Percentiles rank a stretch among this genome's conserved stretches.
Conservation (phyloP, 1,140 invertebrate species). For the Macrosteles quadrilineatus region DNA sequence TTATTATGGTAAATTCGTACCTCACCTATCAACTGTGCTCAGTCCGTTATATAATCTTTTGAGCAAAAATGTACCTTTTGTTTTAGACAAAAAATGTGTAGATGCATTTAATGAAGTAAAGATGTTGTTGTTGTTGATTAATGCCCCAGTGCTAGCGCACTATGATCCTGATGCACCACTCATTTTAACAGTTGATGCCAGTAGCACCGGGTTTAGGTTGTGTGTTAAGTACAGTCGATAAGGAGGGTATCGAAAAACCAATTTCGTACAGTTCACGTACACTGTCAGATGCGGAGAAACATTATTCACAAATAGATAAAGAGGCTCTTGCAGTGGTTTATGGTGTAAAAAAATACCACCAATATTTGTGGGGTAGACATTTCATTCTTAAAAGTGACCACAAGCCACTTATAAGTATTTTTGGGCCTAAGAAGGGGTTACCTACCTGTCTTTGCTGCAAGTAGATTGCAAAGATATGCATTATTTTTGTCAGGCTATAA, state of each 20-base stretch:
- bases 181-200: conserved; percentile 52
- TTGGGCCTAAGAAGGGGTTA: conserved; percentile 44
- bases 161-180: conserved; percentile 53
- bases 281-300: conserved; percentile 51
- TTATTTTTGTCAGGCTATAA: no score
- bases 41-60: conserved; percentile 45
- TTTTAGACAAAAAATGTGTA: conserved; percentile 36
- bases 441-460: conserved; percentile 46
- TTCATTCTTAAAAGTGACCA: no score
- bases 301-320: conserved; percentile 57
- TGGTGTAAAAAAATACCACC: conserved; percentile 55
- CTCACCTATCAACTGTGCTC: conserved; percentile 39
- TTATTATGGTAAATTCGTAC: conserved; percentile 46
- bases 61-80: conserved; percentile 35
- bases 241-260: conserved; percentile 44
- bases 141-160: conserved; percentile 21
- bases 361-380: conserved; percentile 52
- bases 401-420: conserved; percentile 50
- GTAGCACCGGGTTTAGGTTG: conserved; percentile 50
- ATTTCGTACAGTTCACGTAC: conserved; percentile 54
- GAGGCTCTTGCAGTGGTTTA: conserved; percentile 54
- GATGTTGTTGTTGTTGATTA: not conserved
- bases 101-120: conserved; percentile 25
- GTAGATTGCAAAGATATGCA: conserved; percentile 45
- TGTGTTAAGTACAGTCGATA: conserved; percentile 48